phyloP scores from a whole-genome alignment of 1,140 invertebrate species.

The Brachionus rotundiformis region DNA sequence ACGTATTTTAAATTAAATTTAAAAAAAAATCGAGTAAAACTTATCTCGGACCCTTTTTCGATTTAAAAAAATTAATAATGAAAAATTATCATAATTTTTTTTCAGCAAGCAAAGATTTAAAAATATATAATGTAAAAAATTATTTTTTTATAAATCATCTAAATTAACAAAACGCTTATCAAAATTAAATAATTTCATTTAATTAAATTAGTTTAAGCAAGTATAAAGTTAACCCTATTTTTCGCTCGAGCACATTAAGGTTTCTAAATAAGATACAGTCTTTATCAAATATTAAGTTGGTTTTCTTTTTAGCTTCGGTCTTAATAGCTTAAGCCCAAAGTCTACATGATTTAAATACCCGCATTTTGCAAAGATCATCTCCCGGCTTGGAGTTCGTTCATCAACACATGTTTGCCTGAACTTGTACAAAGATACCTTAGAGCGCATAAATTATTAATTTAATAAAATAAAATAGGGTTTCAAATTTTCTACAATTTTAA shows the following conservation, averaged over 20 bases:
- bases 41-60: not conserved
- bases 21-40: no score
- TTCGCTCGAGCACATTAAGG: not conserved
- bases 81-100: constrained; percentile 6
- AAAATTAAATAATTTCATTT: constrained; percentile 20
- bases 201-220: constrained; percentile 1
- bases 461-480: not conserved
- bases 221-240: not conserved
- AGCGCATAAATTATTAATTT: constrained; percentile 15
- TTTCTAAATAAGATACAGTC: not conserved
- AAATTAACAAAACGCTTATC: not conserved
- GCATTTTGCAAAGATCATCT: not conserved
- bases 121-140: not conserved
- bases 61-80: not conserved
- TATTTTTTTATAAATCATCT: not conserved
- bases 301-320: not conserved
- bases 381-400: not conserved
- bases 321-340: not conserved
- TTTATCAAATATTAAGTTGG: not conserved
- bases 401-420: not conserved
- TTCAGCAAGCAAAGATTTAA: not conserved
- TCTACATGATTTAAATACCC: not conserved
- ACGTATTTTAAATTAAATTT: not conserved
- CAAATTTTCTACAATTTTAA: not conserved
- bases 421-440: not conserved